phyloP scores from a whole-genome alignment of 2,888 invertebrate species.

The Parochlus steinenii region DNA sequence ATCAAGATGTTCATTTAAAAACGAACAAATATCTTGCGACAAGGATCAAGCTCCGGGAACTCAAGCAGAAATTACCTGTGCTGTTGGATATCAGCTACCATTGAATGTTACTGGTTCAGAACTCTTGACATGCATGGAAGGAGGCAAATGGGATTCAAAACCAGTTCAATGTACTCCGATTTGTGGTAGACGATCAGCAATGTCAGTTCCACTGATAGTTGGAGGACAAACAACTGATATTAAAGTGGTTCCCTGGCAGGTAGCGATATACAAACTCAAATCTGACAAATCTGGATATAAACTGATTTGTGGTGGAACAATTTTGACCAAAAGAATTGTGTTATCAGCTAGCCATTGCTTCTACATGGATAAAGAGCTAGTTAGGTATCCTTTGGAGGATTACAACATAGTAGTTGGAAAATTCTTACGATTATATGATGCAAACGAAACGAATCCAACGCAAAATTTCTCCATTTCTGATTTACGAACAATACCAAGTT shows the following conservation, averaged over 20 bases:
- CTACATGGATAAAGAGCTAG: too few species aligned
- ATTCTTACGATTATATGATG: not conserved
- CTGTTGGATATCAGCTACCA: too few species aligned
- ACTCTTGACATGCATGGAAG: too few species aligned
- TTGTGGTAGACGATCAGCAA: not conserved
- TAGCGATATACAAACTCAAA: not conserved
- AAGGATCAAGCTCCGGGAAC: too few species aligned
- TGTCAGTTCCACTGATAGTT: not conserved
- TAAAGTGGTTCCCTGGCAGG: not conserved
- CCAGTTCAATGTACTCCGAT: not conserved
- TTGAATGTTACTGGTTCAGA: too few species aligned
- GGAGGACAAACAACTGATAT: not conserved
- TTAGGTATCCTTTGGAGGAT: not conserved
- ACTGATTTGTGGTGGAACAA: slow-evolving; percentile 1
- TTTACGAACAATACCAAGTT: not conserved
- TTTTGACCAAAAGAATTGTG: not conserved
- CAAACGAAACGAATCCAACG: not conserved
- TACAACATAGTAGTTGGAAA: not conserved
- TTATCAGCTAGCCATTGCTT: not conserved
- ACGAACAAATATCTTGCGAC: too few species aligned
- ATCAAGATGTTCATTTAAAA: too few species aligned
- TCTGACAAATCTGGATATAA: not conserved
- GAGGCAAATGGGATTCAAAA: too few species aligned
- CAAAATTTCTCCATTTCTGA: not conserved
- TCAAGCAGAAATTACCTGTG: too few species aligned